These are phyloP conservation scores for Amphipoea oculea DNA, from an alignment of 2,888 invertebrate genomes.

Conservation along the genomic window DNA sequence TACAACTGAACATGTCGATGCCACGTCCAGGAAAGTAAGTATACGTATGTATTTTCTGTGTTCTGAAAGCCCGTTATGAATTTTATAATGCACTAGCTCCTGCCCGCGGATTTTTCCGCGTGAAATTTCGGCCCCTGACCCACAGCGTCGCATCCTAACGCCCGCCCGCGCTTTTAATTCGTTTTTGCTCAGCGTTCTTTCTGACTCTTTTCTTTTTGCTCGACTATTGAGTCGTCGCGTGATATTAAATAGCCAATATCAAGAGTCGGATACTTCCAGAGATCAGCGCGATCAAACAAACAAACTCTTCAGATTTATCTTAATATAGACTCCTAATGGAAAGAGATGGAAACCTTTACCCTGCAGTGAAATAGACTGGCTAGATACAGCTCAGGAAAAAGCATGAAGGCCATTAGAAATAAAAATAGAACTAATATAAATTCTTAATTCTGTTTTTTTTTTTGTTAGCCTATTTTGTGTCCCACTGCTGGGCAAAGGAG, in stretches of 20 bases:
- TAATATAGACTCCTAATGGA: neutral
- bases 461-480: no score
- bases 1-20: conserved; percentile 93
- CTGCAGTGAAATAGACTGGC: neutral
- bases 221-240: neutral
- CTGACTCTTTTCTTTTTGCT: neutral
- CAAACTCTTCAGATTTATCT: neutral
- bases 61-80: conserved; percentile 19
- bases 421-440: no score
- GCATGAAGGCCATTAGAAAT: neutral
- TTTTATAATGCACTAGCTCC: conserved; percentile 15
- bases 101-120: neutral
- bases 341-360: neutral
- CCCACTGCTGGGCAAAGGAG: no score
- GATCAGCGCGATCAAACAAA: neutral
- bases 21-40: conserved; percentile 92
- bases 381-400: neutral
- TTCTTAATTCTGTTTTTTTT: no score
- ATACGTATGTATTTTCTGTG: conserved; percentile 16
- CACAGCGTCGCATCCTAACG: neutral
- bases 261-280: neutral
- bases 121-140: neutral
- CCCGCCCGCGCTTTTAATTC: neutral
- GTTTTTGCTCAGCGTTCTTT: neutral
- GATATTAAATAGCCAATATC: neutral